Evolutionary conservation across 2,888 invertebrate species (phyloP).

Genomic region (Encarsia formosa): DNA sequence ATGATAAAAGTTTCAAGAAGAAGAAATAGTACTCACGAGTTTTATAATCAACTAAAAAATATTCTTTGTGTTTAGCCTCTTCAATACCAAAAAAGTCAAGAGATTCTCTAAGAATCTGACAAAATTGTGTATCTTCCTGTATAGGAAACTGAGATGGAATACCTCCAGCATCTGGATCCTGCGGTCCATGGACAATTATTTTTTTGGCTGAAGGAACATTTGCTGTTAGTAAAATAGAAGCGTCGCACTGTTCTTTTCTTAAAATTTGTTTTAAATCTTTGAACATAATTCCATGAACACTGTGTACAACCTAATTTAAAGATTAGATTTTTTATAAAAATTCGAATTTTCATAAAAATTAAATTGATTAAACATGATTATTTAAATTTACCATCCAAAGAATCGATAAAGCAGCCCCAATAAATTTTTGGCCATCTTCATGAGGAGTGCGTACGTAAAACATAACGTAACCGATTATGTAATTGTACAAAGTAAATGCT

Average conservation of each 20-base stretch:
- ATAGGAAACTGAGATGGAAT: constrained; percentile 99
- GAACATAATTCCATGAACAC: constrained; percentile 98
- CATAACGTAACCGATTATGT: constrained; percentile 99
- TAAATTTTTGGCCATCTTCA: constrained; percentile 90
- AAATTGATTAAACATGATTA: background rate
- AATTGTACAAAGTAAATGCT: constrained; percentile 96
- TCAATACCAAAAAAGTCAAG: constrained; percentile 96
- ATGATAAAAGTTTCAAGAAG: constrained; percentile 29
- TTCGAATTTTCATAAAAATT: no score
- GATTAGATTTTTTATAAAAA: background rate
- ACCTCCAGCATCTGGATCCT: constrained; percentile 83
- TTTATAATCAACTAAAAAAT: constrained; percentile 96
- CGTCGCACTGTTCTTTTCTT: constrained; percentile 98
- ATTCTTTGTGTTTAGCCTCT: constrained; percentile 80
- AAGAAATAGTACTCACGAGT: no score
- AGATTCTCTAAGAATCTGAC: constrained; percentile 90
- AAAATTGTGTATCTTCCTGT: constrained; percentile 95
- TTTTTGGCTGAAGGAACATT: constrained; percentile 99
- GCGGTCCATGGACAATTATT: constrained; percentile 93
- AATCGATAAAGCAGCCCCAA: constrained; percentile 90
- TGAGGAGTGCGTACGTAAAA: constrained; percentile 96
- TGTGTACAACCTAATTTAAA: constrained; percentile 78
- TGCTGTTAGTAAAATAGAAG: constrained; percentile 93
- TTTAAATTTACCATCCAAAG: constrained; percentile 79
- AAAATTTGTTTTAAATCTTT: constrained; percentile 98